These are phyloP conservation scores for Exephanes ischioxanthus DNA, from an alignment of 2,888 invertebrate genomes.

Conservation along the genomic window DNA sequence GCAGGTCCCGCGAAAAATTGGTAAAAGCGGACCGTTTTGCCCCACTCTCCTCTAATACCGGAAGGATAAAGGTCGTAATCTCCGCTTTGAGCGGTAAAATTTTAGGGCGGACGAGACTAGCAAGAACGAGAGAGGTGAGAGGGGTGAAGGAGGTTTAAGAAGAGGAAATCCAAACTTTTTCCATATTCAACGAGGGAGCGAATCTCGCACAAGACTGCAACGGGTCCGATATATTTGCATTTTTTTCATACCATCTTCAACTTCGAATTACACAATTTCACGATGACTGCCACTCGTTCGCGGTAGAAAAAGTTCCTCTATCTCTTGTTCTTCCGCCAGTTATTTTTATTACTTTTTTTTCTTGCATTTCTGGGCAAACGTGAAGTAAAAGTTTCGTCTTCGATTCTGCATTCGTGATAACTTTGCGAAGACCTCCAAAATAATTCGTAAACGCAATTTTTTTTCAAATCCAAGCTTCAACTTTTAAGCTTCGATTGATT, in stretches of 20 bases:
- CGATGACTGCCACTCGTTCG: conserved; percentile 43
- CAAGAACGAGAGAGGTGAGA: conserved; percentile 30
- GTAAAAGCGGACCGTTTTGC: too few species aligned
- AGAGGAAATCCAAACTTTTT: conserved; percentile 36
- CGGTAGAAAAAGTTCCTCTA: conserved; percentile 37
- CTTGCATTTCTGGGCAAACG: neutral
- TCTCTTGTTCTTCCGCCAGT: neutral
- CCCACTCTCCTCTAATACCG: too few species aligned
- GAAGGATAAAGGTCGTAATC: too few species aligned
- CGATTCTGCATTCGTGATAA: neutral
- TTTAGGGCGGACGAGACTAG: neutral
- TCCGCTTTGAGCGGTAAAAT: neutral
- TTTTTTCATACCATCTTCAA: conserved; percentile 9
- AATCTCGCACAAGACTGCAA: conserved; percentile 31
- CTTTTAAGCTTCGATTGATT: neutral
- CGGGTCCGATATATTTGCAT: conserved; percentile 47
- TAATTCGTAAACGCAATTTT: neutral
- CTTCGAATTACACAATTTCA: conserved; percentile 44
- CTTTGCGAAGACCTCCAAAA: neutral
- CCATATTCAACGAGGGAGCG: conserved; percentile 31
- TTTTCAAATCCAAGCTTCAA: neutral
- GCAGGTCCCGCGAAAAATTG: too few species aligned
- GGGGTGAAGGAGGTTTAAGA: neutral
- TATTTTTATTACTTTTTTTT: neutral
- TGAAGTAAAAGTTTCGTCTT: neutral